phyloP scores from a whole-genome alignment of 2,888 invertebrate genomes.

The Morinoia aosen region DNA sequence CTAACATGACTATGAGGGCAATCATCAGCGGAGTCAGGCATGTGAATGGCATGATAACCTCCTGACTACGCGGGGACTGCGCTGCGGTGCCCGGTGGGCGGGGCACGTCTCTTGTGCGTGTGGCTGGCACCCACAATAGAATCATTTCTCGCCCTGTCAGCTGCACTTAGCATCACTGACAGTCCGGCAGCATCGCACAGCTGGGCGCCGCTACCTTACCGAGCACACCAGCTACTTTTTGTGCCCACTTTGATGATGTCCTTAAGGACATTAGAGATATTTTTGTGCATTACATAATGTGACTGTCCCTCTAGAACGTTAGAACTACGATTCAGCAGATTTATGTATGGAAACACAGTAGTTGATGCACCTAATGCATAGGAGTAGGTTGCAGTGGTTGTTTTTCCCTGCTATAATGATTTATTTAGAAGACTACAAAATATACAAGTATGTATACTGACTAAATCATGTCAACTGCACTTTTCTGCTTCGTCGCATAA shows the following conservation, averaged over 20 bases:
- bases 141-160: conserved; percentile 16
- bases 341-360: not conserved
- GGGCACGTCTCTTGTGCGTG: not conserved
- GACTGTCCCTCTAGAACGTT: not conserved
- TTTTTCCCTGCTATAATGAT: no score
- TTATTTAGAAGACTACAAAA: no score
- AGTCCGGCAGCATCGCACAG: not conserved
- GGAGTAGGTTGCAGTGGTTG: no score
- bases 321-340: not conserved
- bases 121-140: conserved; percentile 13
- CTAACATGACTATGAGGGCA: not conserved
- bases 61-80: not conserved
- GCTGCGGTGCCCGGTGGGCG: not conserved
- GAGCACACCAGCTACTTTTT: not conserved
- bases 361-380: not conserved
- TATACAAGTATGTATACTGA: no score
- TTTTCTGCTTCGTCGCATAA: no score
- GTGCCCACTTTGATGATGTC: not conserved
- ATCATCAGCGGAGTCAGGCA: not conserved
- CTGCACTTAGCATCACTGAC: not conserved
- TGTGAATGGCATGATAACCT: not conserved
- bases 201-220: not conserved
- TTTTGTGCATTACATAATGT: not conserved
- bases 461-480: no score
- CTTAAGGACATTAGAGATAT: not conserved